Conservation (phyloP, 2,113 vertebrate species). For the Macaca fascicularis region T2T-MFA8v1.1 NC_088377.1:134223501-134224000, state of each 20-base stretch:
- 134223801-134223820: constrained; percentile 2
- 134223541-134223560: background rate
- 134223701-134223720: background rate
- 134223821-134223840: background rate
- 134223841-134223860: constrained; percentile 27
- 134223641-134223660: background rate
- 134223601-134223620: background rate
- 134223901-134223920: background rate
- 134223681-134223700: background rate
- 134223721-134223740: background rate
- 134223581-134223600: background rate
- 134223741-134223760: background rate
- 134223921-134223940: background rate
- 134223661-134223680: background rate
- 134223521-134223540: background rate
- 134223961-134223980: background rate
- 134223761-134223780: background rate
- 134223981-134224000: background rate
- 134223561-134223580: background rate
- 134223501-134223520: background rate
- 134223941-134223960: background rate
- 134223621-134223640: background rate
- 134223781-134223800: background rate
- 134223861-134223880: background rate
- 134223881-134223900: constrained; percentile 24